Conservation (phyloP, 2,888 invertebrate species). For the Antheraea assamensis region DNA sequence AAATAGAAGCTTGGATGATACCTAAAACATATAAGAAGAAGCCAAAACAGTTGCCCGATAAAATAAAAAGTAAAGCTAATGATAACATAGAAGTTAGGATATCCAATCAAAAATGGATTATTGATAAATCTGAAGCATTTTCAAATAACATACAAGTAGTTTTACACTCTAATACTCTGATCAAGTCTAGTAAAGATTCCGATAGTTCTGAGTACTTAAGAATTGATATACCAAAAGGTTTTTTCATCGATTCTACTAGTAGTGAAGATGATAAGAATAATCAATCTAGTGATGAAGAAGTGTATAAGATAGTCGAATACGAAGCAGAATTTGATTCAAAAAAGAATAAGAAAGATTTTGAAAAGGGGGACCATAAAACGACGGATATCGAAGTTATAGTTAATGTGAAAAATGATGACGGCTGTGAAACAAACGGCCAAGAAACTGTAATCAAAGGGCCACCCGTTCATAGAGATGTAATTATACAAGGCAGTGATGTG, state of each 20-base stretch:
- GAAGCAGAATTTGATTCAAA: constrained; percentile 52
- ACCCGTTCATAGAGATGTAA: constrained; percentile 46
- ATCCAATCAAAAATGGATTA: constrained; percentile 57
- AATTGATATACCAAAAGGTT: constrained; percentile 67
- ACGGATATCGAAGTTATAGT: constrained; percentile 47
- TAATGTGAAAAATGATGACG: constrained; percentile 42
- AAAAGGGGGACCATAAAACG: constrained; percentile 39
- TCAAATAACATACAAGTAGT: constrained; percentile 61
- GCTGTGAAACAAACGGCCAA: constrained; percentile 41
- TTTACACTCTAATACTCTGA: constrained; percentile 52
- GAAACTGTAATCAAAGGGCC: constrained; percentile 44
- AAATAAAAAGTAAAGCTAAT: constrained; percentile 28
- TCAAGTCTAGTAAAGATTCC: constrained; percentile 34
- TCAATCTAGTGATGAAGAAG: constrained; percentile 62
- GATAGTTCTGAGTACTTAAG: constrained; percentile 60
- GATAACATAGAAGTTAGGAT: constrained; percentile 46
- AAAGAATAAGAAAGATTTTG: constrained; percentile 32
- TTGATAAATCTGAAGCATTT: constrained; percentile 59
- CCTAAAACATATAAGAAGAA: constrained; percentile 50
- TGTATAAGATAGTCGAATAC: constrained; percentile 69
- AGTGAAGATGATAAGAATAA: constrained; percentile 42
- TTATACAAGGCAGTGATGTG: constrained; percentile 54
- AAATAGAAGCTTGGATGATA: constrained; percentile 71
- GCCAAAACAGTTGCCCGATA: constrained; percentile 31
- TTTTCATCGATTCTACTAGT: constrained; percentile 52